Base-by-base conservation (phyloP, 2,113 vertebrate species). In the Phyllopteryx taeniolatus region DNA sequence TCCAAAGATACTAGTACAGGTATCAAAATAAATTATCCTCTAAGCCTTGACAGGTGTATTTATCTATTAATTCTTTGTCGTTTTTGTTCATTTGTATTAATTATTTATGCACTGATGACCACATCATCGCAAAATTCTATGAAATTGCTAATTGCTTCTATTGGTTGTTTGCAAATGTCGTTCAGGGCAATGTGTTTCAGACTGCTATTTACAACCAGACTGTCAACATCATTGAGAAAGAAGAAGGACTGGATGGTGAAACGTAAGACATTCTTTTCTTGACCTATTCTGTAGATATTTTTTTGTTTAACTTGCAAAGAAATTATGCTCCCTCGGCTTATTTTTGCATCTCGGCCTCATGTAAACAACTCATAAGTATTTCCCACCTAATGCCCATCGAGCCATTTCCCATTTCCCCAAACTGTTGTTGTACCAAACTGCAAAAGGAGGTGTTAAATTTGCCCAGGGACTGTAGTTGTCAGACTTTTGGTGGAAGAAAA, bases 191-290 rank as follows among this genome's bases (percentile, higher is more conserved):
- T 7, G 27, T 42, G n/a, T 93, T 90, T 78, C 92, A 93, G 80
- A 91, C 85, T 0, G 89, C 93, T 20, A 78, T 94, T 68, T 94
- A 92, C 78, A 94, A 94, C 87, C 91, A 94, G 87, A 94, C 93
- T 0, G 90, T 94, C 80, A 93, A 84, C 72, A 92, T 93, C 86
- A 88, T 14, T 7, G 93, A 94, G 72, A 68, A 39, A 65, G 93
- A 93, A 17, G 92, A 93, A 42, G 92, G 93, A 35, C 79, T 94
- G 72, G 93, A 93, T 20, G 92, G 93, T 83, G 93, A 94, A 84
- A 93, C 92, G 92, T 93, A 76, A 91, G 89, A 2, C 13, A 35
- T 63, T 39, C 31, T 12, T 12, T 8, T 68, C 70, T 3, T 67
- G 63, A 71, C 27, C 7, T 60, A 8, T 51, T 13, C 35, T 10